Evolutionary conservation across 1,140 invertebrate species (phyloP), one percentile per base, ranked within the genome.

Genomic region (Heliconius hermathena): DNA sequence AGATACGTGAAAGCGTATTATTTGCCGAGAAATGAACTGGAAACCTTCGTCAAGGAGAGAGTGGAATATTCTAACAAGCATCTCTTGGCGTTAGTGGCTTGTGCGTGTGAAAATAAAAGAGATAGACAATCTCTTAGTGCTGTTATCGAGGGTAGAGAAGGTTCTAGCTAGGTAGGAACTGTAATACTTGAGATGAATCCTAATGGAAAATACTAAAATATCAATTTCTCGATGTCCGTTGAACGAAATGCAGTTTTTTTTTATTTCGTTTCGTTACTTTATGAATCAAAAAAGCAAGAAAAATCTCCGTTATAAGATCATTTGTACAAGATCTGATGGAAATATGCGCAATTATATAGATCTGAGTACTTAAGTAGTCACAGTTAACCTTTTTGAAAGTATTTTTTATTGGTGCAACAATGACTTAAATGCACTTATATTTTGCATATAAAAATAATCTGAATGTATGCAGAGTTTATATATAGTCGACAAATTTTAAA

Each of bases 1-100:
- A 96, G 96, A 36, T 99, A 99, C 89, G 97, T 99, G 2, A 99
- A 99, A 92, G 98, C 99, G 0, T 99, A 98, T 91, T 99, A 99
- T 95, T 95, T 99, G 82, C 97, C 98, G 0, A 97, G 99, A 85
- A 96, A 96, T 78, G 97, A 97, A 78, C 95, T 99, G 8, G 98
- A 99, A 93, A 95, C 97, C 26, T 99, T 99, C 97, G 96, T 99
- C 16, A 96, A 96, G 82, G 96, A 97, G 70, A 97, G 99, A 91
- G 96, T 97, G 93, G 98, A 99, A 90, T 99, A 99, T 95, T 98
- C 98, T 1, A 94, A 96, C 20, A 98, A 98, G 83, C 99, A 99
- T 95, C 90, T 99, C 54, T 94, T 96, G 52, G 97, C 97, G 66
- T 95, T 99, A 26, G 96, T 99, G 3, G 97, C 96, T 84, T 98